Evolutionary conservation across 2,797 vertebrate genomes (phyloP).

Genomic region (Melanotaenia trifasciata): DNA sequence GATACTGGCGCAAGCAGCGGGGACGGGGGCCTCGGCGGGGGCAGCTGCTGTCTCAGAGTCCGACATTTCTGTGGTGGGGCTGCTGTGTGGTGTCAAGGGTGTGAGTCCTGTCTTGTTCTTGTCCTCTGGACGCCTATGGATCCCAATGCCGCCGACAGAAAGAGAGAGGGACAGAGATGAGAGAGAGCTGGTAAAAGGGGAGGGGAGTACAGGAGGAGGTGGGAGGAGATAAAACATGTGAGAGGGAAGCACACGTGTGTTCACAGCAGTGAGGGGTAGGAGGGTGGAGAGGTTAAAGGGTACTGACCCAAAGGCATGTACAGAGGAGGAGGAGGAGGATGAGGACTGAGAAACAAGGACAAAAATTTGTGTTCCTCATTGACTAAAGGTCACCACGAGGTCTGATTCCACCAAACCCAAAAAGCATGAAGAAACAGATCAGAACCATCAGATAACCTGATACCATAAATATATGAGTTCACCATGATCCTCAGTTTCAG

Average conservation of each 20-base stretch:
- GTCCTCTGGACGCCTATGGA: constrained; percentile 70
- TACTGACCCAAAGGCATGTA: constrained; percentile 41
- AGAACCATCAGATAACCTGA: not conserved
- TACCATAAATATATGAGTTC: not conserved
- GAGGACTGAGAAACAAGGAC: constrained; percentile 11
- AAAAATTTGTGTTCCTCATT: constrained; percentile 5
- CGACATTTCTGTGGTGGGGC: constrained; percentile 76
- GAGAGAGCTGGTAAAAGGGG: constrained; percentile 59
- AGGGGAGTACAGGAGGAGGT: constrained; percentile 54
- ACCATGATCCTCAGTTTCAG: not conserved
- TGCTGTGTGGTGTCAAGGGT: constrained; percentile 52
- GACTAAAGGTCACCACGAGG: not conserved
- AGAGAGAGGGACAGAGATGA: constrained; percentile 43
- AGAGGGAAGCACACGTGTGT: constrained; percentile 67
- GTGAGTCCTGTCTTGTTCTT: constrained; percentile 60
- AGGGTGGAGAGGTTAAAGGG: constrained; percentile 26
- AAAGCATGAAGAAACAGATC: not conserved
- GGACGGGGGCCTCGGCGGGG: constrained; percentile 76
- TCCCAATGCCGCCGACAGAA: constrained; percentile 57
- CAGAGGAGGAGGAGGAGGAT: constrained; percentile 1
- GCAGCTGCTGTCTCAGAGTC: constrained; percentile 78
- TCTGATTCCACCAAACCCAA: not conserved
- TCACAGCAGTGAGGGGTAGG: constrained; percentile 20
- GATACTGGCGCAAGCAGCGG: constrained; percentile 77
- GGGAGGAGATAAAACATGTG: constrained; percentile 76